Evolutionary conservation across 1,140 invertebrate species (phyloP).

Genomic region (Lasioglossum baleicum): DNA sequence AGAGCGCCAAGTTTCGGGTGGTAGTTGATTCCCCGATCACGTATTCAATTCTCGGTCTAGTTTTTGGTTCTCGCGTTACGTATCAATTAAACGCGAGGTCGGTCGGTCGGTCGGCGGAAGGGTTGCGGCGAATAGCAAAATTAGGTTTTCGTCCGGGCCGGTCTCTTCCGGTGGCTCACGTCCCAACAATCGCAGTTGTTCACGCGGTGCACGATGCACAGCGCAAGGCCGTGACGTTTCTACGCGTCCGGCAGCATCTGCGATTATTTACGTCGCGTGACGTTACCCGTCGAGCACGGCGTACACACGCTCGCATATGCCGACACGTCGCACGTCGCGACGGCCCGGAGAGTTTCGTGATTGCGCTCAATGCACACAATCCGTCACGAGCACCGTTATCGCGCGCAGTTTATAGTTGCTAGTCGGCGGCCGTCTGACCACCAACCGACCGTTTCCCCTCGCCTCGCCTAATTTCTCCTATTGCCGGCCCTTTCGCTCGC

Average conservation of each 20-base stretch:
- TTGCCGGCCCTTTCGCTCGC: background rate
- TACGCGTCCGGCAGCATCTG: constrained; percentile 9
- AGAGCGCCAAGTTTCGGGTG: too few species aligned
- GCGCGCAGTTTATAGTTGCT: constrained; percentile 31
- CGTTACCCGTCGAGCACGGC: constrained; percentile 32
- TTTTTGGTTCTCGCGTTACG: background rate
- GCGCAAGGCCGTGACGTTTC: background rate
- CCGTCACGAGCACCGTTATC: constrained; percentile 26
- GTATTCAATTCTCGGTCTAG: background rate
- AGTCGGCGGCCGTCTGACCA: constrained; percentile 19
- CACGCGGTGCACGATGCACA: background rate
- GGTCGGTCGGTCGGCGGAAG: background rate
- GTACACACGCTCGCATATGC: background rate
- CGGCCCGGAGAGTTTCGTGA: background rate
- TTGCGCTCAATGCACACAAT: constrained; percentile 43
- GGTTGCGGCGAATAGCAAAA: background rate
- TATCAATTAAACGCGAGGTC: background rate
- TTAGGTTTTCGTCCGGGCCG: background rate
- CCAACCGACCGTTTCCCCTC: constrained; percentile 7
- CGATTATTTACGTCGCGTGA: constrained; percentile 59
- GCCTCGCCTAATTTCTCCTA: constrained; percentile 10
- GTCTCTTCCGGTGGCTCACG: background rate
- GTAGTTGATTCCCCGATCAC: background rate
- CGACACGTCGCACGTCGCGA: too few species aligned
- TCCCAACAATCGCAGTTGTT: constrained; percentile 36